Base-by-base conservation (phyloP, 2,797 vertebrate genomes). In the Phrynocephalus forsythii region DNA sequence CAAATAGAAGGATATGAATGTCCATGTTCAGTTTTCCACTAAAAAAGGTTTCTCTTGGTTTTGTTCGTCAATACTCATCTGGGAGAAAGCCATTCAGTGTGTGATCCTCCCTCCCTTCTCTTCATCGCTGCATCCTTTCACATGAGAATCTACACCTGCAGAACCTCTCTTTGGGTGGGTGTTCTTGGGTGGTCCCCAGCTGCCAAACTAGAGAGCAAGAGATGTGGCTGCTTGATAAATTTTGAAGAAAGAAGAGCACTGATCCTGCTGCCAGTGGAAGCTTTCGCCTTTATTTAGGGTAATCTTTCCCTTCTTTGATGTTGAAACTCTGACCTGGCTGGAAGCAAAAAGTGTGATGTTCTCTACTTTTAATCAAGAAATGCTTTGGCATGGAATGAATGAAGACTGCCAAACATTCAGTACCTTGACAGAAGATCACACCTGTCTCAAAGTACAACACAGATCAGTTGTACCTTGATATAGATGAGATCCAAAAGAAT, bases 181-280 rank as follows among this genome's bases (percentile, higher is more conserved):
- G 84, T 48, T 56, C 30, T 56, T 86, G 50, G 26, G 67, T 30
- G 76, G 28, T 79, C 30, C 26, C 33, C 77, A 79, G 48, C 48
- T 86, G 63, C 75, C 48, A 85, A 69, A 33, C 44, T 68, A 22
- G 66, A 79, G 67, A 56, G 50, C 30, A 48, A 79, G 66, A 79
- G 77, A 86, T 79, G 66, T 71, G 44, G 50, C 26, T 38, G 76
- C 76, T 79, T 79, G 76, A 10, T 79, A 15, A 86, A 79, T n/a
- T 86, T 69, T 48, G 56, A 79, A 86, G 76, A 60, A 60, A 86
- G 77, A 68, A 78, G 11, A 69, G 48, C 15, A 56, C 44, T 38
- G n/a, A 71, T 71, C 8, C 30, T 79, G 44, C 15, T 79, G 77
- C 79, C n/a, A 56, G 15, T 50, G 13, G 8, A 79, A 85, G 56